Evolutionary conservation across 2,797 vertebrate species (phyloP).

Genomic region (Sebastiscus albofasciatus): DNA sequence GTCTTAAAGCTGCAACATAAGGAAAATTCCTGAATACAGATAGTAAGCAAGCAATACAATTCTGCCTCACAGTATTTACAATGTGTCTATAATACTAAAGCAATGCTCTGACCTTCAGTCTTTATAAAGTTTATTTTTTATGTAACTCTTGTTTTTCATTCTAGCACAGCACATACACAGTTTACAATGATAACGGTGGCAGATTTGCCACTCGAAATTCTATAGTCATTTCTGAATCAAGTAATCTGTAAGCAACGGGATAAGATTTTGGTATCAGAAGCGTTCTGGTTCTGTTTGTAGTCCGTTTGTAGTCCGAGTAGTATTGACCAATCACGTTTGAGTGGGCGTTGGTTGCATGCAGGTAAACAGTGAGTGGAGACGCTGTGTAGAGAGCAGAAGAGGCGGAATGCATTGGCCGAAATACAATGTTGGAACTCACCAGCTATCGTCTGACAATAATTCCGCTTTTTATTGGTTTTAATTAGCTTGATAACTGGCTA

Average conservation of each 20-base stretch:
- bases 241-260: neutral
- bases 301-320: no score
- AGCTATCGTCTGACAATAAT: neutral
- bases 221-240: neutral
- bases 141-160: neutral
- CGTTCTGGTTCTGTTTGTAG: neutral
- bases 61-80: slow-evolving; percentile 1
- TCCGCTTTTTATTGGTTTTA: neutral
- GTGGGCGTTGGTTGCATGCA: neutral
- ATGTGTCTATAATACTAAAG: neutral
- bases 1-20: neutral
- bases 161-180: neutral
- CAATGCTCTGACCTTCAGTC: neutral
- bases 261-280: neutral
- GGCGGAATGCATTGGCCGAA: neutral
- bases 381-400: neutral
- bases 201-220: neutral
- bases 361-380: neutral
- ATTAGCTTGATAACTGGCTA: neutral
- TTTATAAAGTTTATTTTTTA: neutral
- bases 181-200: neutral
- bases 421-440: neutral
- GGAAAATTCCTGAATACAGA: neutral
- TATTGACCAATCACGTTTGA: neutral
- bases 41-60: neutral